Conservation (phyloP, 2,113 vertebrate species). For the Thoracochromis brauschi region DNA sequence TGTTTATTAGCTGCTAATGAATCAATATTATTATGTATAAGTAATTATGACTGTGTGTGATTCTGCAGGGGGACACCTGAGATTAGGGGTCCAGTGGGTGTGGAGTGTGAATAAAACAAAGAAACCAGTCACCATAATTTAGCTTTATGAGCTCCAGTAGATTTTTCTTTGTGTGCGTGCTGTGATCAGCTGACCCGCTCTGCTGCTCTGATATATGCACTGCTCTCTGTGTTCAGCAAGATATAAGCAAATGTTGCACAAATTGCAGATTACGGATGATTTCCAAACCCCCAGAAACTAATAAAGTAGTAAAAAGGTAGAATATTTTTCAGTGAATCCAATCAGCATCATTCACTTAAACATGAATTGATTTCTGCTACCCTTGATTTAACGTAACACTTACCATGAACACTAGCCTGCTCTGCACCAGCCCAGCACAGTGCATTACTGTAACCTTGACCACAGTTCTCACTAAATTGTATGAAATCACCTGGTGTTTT, state of each 20-base stretch:
- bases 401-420: not conserved
- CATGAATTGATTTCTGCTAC: not conserved
- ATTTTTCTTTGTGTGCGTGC: fast-evolving
- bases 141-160: not conserved
- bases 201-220: not conserved
- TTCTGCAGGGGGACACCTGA: not conserved
- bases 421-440: not conserved
- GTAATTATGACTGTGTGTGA: not conserved
- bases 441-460: not conserved
- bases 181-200: not conserved
- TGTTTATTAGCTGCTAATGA: not conserved
- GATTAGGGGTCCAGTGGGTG: not conserved
- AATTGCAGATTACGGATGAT: not conserved
- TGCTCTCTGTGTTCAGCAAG: not conserved
- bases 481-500: not conserved
- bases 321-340: not conserved
- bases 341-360: not conserved
- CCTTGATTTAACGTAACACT: not conserved
- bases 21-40: not conserved
- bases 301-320: not conserved
- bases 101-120: not conserved
- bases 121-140: not conserved
- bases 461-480: not conserved
- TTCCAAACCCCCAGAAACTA: not conserved
- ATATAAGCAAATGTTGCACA: not conserved